Percentiles rank a stretch among this genome's conserved stretches.
Conservation (phyloP, 2,113 vertebrate species). For the Heteronetta atricapilla region DNA sequence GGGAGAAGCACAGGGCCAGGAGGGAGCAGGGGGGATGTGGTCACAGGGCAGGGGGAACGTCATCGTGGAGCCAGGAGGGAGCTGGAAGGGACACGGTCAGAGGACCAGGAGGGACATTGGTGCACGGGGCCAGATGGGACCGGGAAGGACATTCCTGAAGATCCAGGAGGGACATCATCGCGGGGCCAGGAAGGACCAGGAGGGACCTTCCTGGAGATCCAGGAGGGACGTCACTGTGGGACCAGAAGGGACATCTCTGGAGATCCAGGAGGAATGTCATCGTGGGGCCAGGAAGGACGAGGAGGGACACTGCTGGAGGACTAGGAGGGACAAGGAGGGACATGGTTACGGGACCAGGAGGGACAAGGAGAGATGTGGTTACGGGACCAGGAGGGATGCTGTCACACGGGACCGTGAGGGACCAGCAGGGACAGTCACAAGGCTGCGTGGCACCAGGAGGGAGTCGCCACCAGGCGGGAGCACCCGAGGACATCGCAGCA, state of each 20-base stretch:
- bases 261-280: not conserved
- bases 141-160: not conserved
- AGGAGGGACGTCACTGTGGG: too few relatives aligned
- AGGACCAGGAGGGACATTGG: not conserved
- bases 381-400: not conserved
- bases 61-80: not conserved
- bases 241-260: too few relatives aligned
- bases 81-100: not conserved
- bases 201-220: not conserved
- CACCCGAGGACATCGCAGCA: not conserved
- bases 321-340: not conserved
- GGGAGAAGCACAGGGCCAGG: not conserved
- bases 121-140: not conserved
- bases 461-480: not conserved
- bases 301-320: not conserved
- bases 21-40: not conserved
- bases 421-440: not conserved
- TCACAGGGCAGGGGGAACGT: too few relatives aligned
- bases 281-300: not conserved
- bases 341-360: not conserved
- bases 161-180: not conserved
- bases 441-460: not conserved
- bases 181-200: not conserved
- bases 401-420: rapidly evolving
- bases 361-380: not conserved